These are phyloP conservation scores for Metridium senile DNA, from an alignment of 92 coral and sea anemone genomes.

Conservation along the genomic window DNA sequence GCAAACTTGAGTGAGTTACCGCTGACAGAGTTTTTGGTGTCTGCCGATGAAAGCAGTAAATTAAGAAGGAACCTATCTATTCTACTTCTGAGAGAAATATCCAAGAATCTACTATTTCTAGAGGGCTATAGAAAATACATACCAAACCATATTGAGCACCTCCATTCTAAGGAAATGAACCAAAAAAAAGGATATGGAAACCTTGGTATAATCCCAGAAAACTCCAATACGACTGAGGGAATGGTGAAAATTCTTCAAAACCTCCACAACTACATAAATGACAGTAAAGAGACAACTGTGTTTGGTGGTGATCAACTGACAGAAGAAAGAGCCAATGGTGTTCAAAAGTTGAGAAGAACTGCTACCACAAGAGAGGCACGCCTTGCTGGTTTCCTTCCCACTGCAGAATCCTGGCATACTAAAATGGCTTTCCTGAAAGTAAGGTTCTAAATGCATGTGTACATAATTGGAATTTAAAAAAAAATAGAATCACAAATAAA, in stretches of 20 bases:
- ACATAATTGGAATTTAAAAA: neutral
- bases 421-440: constrained; percentile 46
- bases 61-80: neutral
- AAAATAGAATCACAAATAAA: too few relatives aligned
- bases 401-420: constrained; percentile 58
- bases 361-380: constrained; percentile 27
- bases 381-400: constrained; percentile 40
- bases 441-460: neutral
- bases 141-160: constrained; percentile 12
- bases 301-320: constrained; percentile 54
- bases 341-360: constrained; percentile 36
- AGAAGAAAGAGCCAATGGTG: constrained; percentile 36
- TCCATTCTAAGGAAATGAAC: neutral
- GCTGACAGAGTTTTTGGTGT: neutral
- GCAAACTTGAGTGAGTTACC: neutral
- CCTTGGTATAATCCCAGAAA: constrained; percentile 7
- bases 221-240: constrained; percentile 11
- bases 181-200: constrained; percentile 4
- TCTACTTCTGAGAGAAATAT: neutral
- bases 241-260: constrained; percentile 23
- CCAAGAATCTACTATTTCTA: neutral
- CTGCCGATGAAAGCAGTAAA: neutral
- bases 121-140: neutral
- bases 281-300: constrained; percentile 16
- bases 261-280: constrained; percentile 34